These are phyloP conservation scores for Ametastegia equiseti DNA, from an alignment of 2,888 invertebrate species.

Conservation along the genomic window DNA sequence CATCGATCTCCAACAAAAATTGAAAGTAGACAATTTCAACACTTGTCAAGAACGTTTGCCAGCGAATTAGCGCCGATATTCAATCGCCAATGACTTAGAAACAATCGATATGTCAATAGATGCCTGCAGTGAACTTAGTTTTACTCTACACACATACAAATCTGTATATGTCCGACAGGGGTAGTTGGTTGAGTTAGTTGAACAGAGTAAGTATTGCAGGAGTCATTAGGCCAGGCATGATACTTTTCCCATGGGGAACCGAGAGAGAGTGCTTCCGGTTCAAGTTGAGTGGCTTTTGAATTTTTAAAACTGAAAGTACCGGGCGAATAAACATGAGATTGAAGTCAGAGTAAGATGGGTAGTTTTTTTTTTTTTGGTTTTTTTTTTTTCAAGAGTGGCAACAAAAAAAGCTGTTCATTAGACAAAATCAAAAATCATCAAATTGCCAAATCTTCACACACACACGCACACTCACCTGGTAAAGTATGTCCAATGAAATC, in stretches of 20 bases:
- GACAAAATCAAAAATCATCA: too few species aligned
- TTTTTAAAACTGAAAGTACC: constrained; percentile 62
- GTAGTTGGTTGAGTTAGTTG: constrained; percentile 29
- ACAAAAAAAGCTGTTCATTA: too few species aligned
- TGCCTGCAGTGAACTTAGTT: not conserved
- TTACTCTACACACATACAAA: not conserved
- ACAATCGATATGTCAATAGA: not conserved
- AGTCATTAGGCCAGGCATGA: constrained; percentile 42
- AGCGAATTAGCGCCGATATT: not conserved
- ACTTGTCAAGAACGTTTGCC: not conserved
- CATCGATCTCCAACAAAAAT: not conserved
- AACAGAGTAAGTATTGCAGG: constrained; percentile 37
- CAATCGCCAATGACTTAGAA: not conserved
- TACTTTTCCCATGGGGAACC: constrained; percentile 20
- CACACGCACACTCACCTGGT: constrained; percentile 82
- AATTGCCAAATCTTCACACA: not conserved
- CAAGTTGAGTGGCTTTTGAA: constrained; percentile 69
- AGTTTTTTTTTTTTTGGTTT: too few species aligned
- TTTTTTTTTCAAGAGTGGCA: too few species aligned
- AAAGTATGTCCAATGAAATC: constrained; percentile 97
- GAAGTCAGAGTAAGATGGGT: constrained; percentile 51
- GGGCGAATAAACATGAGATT: constrained; percentile 51
- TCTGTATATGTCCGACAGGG: not conserved
- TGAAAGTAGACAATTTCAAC: not conserved
- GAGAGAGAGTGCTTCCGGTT: constrained; percentile 67